Percentiles rank a stretch among this genome's conserved stretches.
These are phyloP conservation scores for Sebastes aleutianus DNA, from an alignment of 2,797 vertebrate genomes.

Conservation along the genomic window DNA sequence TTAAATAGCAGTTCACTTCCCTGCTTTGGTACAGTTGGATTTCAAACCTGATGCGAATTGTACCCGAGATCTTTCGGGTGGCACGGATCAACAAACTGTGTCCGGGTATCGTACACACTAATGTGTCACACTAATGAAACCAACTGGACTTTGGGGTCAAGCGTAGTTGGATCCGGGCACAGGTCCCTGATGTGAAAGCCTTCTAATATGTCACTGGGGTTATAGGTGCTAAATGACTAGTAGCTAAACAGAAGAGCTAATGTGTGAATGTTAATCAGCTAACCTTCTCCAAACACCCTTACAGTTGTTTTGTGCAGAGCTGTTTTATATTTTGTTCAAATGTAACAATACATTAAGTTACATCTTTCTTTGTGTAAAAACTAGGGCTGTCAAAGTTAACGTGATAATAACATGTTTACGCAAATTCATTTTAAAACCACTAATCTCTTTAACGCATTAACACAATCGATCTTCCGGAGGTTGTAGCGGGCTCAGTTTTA, in stretches of 20 bases:
- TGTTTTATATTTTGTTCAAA: not conserved
- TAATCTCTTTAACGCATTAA: no score
- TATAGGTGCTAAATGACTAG: not conserved
- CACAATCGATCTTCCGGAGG: no score
- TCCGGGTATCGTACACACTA: not conserved
- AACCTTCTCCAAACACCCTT: not conserved
- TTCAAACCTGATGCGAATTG: not conserved
- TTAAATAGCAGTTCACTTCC: no score
- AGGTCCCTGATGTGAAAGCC: not conserved
- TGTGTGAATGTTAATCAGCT: not conserved
- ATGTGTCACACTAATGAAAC: not conserved
- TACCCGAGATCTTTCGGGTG: not conserved
- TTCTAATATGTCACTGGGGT: not conserved
- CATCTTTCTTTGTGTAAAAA: no score
- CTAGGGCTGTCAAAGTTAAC: no score
- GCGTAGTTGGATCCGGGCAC: not conserved
- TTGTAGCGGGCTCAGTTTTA: no score
- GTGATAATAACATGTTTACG: no score
- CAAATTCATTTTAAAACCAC: no score
- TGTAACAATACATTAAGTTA: no score
- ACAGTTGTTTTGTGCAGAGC: not conserved
- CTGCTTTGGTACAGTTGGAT: no score
- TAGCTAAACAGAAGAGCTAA: not conserved
- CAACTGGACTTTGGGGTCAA: not conserved
- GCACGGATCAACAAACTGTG: not conserved